Percentiles rank a stretch among this genome's conserved stretches.
These are phyloP conservation scores for Danaus melanippus DNA, from an alignment of 1,140 invertebrate genomes.

Conservation along the genomic window DNA sequence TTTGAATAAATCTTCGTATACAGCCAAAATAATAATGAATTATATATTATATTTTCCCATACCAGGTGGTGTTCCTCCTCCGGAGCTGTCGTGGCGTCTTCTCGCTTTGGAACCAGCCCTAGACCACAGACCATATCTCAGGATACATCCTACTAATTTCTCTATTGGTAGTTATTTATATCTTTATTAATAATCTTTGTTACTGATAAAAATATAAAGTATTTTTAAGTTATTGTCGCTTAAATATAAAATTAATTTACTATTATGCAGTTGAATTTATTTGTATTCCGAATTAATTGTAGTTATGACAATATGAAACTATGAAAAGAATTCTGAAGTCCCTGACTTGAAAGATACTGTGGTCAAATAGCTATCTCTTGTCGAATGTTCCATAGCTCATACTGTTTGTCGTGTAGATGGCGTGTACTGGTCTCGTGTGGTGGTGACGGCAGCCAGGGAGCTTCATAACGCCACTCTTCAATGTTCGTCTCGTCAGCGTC, in stretches of 20 bases:
- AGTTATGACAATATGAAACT: no score
- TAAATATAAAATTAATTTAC: no score
- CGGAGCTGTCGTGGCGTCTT: slow-evolving; percentile 81
- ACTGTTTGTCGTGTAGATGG: slow-evolving; percentile 31
- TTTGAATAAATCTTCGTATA: no score
- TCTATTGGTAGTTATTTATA: slow-evolving; percentile 38
- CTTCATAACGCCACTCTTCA: slow-evolving; percentile 58
- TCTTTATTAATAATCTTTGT: not conserved
- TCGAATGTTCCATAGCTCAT: no score
- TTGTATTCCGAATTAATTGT: no score
- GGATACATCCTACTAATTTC: slow-evolving; percentile 52
- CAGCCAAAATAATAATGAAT: no score
- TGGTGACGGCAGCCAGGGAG: slow-evolving; percentile 54
- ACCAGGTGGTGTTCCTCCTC: slow-evolving; percentile 79
- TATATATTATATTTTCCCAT: not conserved
- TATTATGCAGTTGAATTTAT: no score
- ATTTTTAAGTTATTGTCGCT: no score
- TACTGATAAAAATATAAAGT: no score
- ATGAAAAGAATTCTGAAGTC: no score
- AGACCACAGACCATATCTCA: slow-evolving; percentile 66
- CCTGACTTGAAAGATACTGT: no score
- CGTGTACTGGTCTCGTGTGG: slow-evolving; percentile 43
- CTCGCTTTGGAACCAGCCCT: slow-evolving; percentile 72
- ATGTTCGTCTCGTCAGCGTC: slow-evolving; percentile 45
- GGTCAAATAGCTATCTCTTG: no score